These are phyloP conservation scores for Sycon ciliatum DNA, from an alignment of 37 sponge, comb jelly and placozoan genomes.

Conservation along the genomic window DNA sequence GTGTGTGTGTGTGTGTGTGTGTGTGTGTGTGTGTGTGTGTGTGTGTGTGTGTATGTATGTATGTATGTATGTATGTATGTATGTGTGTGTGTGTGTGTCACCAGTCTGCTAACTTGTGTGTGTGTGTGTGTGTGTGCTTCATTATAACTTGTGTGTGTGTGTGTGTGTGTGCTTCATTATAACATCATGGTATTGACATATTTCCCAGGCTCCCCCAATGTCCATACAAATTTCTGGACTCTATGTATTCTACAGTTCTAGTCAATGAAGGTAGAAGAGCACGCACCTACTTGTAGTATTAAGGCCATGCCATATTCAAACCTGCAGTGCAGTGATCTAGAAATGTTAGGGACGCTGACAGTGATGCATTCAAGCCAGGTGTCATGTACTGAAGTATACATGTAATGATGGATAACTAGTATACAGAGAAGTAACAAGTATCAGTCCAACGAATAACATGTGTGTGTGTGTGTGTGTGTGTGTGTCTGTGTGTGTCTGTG, in stretches of 20 bases:
- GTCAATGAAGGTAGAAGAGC: no score
- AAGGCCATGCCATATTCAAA: no score
- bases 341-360: constrained; percentile 71
- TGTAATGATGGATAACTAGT: neutral
- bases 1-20: constrained; percentile 23
- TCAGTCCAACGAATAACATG: neutral
- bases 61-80: neutral
- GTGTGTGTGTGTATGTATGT: constrained; percentile 11
- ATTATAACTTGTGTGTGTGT: constrained; percentile 64
- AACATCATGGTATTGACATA: no score
- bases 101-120: neutral
- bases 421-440: neutral
- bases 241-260: neutral
- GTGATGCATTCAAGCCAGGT: constrained; percentile 77
- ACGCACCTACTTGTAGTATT: no score
- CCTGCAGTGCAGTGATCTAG: no score
- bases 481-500: constrained; percentile 20
- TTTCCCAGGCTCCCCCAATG: no score
- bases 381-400: constrained; percentile 59
- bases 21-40: constrained; percentile 13
- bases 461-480: constrained; percentile 23
- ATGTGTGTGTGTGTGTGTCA: neutral
- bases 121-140: neutral
- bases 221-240: neutral
- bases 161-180: no score